phyloP scores from a whole-genome alignment of 2,113 vertebrate species.

The Choloepus hoffmanni region DNA sequence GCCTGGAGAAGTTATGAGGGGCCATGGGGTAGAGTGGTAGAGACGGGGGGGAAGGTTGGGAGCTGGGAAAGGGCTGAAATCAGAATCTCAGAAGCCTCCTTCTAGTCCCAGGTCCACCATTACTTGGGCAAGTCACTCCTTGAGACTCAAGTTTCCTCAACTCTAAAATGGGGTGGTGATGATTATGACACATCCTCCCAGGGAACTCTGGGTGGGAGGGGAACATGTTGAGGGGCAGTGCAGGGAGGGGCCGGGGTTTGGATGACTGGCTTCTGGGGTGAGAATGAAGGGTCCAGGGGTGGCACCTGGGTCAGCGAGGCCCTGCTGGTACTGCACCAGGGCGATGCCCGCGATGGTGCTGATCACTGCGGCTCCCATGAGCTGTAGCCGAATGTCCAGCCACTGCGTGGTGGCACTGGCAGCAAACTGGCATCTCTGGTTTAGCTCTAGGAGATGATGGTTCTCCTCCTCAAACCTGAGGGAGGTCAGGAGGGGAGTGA shows the following conservation, averaged over 20 bases:
- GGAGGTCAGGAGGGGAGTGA: background rate
- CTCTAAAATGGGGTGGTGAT: background rate
- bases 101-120: background rate
- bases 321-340: conserved; percentile 92
- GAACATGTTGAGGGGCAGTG: background rate
- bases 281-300: background rate
- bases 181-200: background rate
- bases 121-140: background rate
- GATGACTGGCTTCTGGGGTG: background rate
- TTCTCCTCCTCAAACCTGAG: conserved; percentile 94
- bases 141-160: background rate
- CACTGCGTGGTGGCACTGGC: conserved; percentile 93
- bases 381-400: conserved; percentile 97
- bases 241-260: background rate
- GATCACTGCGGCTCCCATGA: conserved; percentile 94
- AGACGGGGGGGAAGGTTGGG: too few species aligned
- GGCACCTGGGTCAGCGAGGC: conserved; percentile 92
- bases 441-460: conserved; percentile 91
- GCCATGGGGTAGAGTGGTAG: background rate
- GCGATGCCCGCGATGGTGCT: conserved; percentile 91
- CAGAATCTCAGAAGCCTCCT: background rate
- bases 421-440: conserved; percentile 96
- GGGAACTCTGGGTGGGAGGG: background rate
- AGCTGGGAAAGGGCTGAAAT: background rate
- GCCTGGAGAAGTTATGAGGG: background rate